Conservation (phyloP, 2,888 invertebrate genomes). For the Drosophila borborema region DNA sequence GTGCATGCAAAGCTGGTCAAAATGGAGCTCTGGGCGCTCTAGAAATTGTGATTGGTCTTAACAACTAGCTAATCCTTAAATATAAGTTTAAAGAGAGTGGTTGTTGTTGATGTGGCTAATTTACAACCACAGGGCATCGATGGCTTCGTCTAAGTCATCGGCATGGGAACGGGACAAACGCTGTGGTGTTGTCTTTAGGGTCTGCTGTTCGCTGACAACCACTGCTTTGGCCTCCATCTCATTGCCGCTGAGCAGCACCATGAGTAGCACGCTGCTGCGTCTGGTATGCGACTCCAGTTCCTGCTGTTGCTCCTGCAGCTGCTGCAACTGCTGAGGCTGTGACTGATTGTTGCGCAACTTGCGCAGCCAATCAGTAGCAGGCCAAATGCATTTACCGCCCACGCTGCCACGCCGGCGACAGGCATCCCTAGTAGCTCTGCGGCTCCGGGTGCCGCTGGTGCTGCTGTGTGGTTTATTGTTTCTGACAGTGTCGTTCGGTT, state of each 20-base stretch:
- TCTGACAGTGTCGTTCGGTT: conserved; percentile 42
- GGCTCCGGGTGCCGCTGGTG: conserved; percentile 16
- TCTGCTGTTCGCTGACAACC: conserved; percentile 65
- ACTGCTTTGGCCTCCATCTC: conserved; percentile 73
- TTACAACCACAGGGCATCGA: conserved; percentile 72
- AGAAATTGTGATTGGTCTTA: conserved; percentile 41
- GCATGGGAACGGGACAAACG: conserved; percentile 39
- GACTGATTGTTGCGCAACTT: conserved; percentile 62
- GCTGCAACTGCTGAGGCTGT: conserved; percentile 12
- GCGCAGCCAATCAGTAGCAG: conserved; percentile 74
- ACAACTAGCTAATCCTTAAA: conserved; percentile 29
- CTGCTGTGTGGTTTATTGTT: conserved; percentile 18
- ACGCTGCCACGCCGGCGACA: conserved; percentile 63
- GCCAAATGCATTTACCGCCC: conserved; percentile 66
- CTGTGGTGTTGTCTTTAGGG: conserved; percentile 33
- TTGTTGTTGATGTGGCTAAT: background rate
- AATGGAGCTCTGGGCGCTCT: conserved; percentile 29
- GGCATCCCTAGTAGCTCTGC: conserved; percentile 1
- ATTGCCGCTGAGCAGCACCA: conserved; percentile 68
- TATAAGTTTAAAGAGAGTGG: conserved; percentile 1
- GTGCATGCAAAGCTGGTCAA: conserved; percentile 55
- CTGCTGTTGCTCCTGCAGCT: conserved; percentile 19
- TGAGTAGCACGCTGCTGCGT: conserved; percentile 66
- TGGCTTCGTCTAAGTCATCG: conserved; percentile 69
- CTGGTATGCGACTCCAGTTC: conserved; percentile 26